Conservation (phyloP, 2,888 invertebrate species). For the Sialis lutaria region DNA sequence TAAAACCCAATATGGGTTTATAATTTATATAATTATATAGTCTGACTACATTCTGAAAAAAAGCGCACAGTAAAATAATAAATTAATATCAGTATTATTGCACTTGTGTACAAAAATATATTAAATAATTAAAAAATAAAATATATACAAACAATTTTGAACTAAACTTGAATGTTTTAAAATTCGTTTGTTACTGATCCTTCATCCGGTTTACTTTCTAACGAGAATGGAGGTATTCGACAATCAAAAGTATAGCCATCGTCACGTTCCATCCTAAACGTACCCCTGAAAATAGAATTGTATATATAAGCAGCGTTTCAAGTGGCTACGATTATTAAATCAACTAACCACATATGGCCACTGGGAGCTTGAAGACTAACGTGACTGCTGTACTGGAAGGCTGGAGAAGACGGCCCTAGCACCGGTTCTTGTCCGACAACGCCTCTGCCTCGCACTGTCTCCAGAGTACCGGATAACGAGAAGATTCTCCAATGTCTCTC, state of each 20-base stretch:
- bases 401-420: constrained; percentile 70
- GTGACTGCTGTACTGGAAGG: constrained; percentile 96
- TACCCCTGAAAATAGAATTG: constrained; percentile 49
- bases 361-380: constrained; percentile 93
- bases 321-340: not conserved
- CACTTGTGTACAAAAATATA: too few species aligned
- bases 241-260: constrained; percentile 96
- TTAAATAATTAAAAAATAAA: too few species aligned
- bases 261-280: constrained; percentile 92
- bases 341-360: constrained; percentile 86
- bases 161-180: too few species aligned
- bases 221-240: constrained; percentile 90
- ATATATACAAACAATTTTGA: too few species aligned
- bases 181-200: constrained; percentile 15
- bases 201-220: constrained; percentile 84
- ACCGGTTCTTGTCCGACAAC: constrained; percentile 98
- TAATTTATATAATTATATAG: too few species aligned
- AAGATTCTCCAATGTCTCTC: constrained; percentile 99
- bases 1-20: too few species aligned
- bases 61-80: too few species aligned
- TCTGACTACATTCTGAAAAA: too few species aligned
- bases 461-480: constrained; percentile 80
- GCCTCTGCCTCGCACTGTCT: constrained; percentile 85
- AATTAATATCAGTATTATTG: too few species aligned
- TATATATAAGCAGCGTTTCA: not conserved